Base-by-base conservation (phyloP, 2,797 vertebrate genomes). In the Sphenopsis melanotis region DNA sequence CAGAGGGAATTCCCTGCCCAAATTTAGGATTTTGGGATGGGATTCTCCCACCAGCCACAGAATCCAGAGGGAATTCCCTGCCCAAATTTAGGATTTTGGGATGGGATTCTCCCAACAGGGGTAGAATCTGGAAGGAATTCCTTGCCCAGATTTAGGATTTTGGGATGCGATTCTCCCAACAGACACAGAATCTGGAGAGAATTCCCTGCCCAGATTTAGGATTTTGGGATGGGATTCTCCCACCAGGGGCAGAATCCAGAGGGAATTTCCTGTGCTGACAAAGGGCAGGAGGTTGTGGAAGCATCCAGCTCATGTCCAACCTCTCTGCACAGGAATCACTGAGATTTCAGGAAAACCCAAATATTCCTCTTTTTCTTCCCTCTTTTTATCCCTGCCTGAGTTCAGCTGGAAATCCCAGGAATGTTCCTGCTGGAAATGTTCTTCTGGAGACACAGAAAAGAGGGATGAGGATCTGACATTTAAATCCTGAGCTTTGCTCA, bases 161-260 rank as follows among this genome's bases (percentile, higher is more conserved):
- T 9, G n/a, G 42, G 26, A 14, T 30, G n/a, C 12, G 12, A 5
- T 74, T 32, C 27, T 32, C 71, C 69, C 26, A 29, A 1, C 9
- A 37, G 16, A 2, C 1, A 2, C 34, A 15, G 27, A 37, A 49
- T n/a, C 56, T 4, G 0, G 2, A 42, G 49, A 41, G 41, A 39
- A 47, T 66, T 66, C 5, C 52, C 46, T 13, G 9, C 22, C 46
- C 46, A 46, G 7, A 23, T 46, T 46, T 23, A 24, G 46, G 12
- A 24, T 14, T 47, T 46, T 23, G 46, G 46, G 46, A 46, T 46
- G 22, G 46, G 46, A 47, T 47, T 24, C 4, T 24, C 23, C 46
- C 46, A 47, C 4, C 46, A 47, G 46, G 3, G 2, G 5, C 46
- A 47, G 46, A 47, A 47, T 10, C 47, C 15, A 49, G 49, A 50